Evolutionary conservation across 1,140 invertebrate genomes (phyloP).

Genomic region (Proales similis): DNA sequence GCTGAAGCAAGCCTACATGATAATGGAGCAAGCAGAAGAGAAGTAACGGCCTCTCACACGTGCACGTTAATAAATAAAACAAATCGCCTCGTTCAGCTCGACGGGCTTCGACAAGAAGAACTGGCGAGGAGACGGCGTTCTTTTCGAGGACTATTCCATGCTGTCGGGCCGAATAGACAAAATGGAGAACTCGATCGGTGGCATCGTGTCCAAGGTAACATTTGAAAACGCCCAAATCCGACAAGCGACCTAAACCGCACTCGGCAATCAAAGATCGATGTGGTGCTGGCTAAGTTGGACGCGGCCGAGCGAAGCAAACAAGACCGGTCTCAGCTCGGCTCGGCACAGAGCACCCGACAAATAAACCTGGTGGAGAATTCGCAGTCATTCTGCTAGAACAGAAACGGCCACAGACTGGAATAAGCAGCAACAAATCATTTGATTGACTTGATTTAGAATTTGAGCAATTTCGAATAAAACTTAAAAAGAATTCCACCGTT

Average conservation of each 20-base stretch:
- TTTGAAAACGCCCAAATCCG: not conserved
- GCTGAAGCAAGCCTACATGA: constrained; percentile 20
- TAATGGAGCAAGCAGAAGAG: not conserved
- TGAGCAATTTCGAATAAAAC: no score
- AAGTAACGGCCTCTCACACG: not conserved
- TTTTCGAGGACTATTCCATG: constrained; percentile 43
- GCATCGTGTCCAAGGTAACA: constrained; percentile 49
- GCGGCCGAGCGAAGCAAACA: constrained; percentile 58
- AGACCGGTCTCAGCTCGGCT: no score
- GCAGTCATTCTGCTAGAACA: no score
- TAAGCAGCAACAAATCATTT: no score
- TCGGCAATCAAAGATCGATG: constrained; percentile 53
- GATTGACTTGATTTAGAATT: no score
- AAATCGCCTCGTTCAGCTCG: not conserved
- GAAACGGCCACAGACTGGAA: no score
- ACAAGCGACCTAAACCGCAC: not conserved
- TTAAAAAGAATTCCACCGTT: no score
- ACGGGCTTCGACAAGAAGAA: not conserved
- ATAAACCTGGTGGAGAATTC: no score
- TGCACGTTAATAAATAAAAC: not conserved
- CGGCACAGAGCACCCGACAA: no score
- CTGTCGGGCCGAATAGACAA: constrained; percentile 52
- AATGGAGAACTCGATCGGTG: constrained; percentile 53
- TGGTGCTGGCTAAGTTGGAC: constrained; percentile 57
- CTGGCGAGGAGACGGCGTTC: constrained; percentile 18